phyloP scores from a whole-genome alignment of 2,113 vertebrate genomes.

The Cochlearius cochlearius region DNA sequence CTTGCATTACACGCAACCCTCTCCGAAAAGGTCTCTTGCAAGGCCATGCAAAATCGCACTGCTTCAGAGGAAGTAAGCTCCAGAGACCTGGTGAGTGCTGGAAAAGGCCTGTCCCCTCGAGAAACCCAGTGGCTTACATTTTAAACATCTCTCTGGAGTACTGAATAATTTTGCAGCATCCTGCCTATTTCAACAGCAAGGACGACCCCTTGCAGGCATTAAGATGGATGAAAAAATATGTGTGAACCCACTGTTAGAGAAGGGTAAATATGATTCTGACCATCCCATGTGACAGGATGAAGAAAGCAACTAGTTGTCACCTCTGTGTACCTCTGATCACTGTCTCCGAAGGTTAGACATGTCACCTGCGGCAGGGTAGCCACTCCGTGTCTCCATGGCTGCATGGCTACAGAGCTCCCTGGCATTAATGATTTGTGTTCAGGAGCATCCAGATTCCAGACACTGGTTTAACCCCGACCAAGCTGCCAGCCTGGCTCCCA shows the following conservation, averaged over 20 bases:
- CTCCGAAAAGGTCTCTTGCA: background rate
- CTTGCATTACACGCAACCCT: accelerated
- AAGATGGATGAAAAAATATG: background rate
- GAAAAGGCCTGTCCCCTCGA: background rate
- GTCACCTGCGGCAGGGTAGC: accelerated
- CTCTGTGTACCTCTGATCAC: background rate
- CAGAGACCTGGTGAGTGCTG: background rate
- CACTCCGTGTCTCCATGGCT: background rate
- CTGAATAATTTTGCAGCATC: background rate
- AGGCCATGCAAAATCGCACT: accelerated
- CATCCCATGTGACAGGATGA: background rate
- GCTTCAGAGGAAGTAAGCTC: background rate
- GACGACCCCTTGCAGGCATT: background rate
- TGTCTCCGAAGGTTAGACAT: background rate
- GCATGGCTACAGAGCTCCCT: background rate
- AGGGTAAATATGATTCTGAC: background rate
- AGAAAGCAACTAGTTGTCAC: background rate
- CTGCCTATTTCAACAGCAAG: background rate
- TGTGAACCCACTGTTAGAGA: background rate
- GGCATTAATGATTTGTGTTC: background rate
- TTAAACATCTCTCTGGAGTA: background rate
- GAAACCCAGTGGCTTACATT: background rate
- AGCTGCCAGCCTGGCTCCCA: background rate
- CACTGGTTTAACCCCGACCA: background rate
- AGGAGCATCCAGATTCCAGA: background rate